phyloP scores from a whole-genome alignment of 2,113 vertebrate species.

The Oenanthe melanoleuca region DNA sequence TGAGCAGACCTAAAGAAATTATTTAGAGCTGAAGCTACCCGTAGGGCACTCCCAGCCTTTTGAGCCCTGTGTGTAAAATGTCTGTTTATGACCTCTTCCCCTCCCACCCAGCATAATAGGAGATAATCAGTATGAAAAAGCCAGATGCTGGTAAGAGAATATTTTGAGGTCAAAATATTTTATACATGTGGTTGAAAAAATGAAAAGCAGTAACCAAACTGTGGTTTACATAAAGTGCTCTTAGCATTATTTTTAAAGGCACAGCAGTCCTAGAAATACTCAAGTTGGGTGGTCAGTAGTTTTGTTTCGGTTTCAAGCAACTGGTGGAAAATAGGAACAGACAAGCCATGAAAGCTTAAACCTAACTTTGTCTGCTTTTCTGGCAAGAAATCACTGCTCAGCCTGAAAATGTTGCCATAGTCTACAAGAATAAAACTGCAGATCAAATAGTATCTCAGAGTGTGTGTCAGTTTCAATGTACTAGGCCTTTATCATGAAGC shows the following conservation, averaged over 20 bases:
- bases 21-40: not conserved
- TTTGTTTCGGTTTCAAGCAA: conserved; percentile 17
- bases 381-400: conserved; percentile 12
- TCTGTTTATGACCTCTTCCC: not conserved
- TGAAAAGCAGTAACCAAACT: not conserved
- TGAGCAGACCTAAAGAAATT: not conserved
- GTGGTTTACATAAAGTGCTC: not conserved
- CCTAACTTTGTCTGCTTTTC: conserved; percentile 41
- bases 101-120: not conserved
- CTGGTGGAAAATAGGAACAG: conserved; percentile 32
- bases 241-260: not conserved
- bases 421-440: not conserved
- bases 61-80: not conserved
- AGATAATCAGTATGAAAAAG: not conserved
- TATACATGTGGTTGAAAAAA: not conserved
- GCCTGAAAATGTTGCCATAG: conserved; percentile 1
- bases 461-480: not conserved
- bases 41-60: not conserved
- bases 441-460: not conserved
- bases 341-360: conserved; percentile 30
- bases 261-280: conserved; percentile 9
- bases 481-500: not conserved
- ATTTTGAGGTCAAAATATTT: not conserved
- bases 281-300: conserved; percentile 44
- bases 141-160: not conserved